These are phyloP conservation scores for Sweltsa coloradensis DNA, from an alignment of 1,140 invertebrate genomes.

Conservation along the genomic window DNA sequence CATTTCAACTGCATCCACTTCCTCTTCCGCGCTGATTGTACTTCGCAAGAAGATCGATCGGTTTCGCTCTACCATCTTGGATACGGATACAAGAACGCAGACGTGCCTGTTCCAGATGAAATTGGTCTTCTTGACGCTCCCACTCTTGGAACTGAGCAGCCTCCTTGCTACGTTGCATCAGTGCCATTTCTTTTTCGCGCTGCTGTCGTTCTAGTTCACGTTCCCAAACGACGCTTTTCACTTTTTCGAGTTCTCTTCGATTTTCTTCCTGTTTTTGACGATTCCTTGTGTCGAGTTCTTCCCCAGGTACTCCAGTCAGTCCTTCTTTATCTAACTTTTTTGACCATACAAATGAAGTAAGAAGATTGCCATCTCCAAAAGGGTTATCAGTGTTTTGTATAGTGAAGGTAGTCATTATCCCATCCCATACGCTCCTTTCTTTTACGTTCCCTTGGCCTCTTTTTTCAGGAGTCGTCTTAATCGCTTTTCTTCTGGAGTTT, in stretches of 20 bases:
- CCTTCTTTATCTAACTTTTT: conserved; percentile 97
- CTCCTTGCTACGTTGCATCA: conserved; percentile 84
- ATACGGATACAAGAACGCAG: conserved; percentile 88
- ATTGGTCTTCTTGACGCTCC: conserved; percentile 89
- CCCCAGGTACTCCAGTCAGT: conserved; percentile 57
- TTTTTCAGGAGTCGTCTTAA: conserved; percentile 78
- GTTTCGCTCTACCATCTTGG: conserved; percentile 91
- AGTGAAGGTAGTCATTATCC: conserved; percentile 92
- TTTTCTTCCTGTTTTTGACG: conserved; percentile 84
- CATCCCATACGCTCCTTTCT: conserved; percentile 86
- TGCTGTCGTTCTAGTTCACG: conserved; percentile 81
- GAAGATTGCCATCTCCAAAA: conserved; percentile 90
- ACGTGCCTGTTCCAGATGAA: conserved; percentile 81
- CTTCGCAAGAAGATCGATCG: conserved; percentile 93
- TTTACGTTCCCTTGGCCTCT: conserved; percentile 78
- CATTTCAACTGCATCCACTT: conserved; percentile 91
- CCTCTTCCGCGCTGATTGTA: conserved; percentile 90
- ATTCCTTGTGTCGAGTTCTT: conserved; percentile 77
- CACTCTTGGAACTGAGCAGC: conserved; percentile 89
- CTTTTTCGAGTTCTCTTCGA: conserved; percentile 76
- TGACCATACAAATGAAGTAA: conserved; percentile 90
- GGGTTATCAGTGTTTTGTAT: conserved; percentile 98
- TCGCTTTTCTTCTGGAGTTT: conserved; percentile 92
- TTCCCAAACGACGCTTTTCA: conserved; percentile 81
- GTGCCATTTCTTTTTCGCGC: conserved; percentile 79